Conservation (phyloP, 2,888 invertebrate species). For the Chrysodeixis includens region DNA sequence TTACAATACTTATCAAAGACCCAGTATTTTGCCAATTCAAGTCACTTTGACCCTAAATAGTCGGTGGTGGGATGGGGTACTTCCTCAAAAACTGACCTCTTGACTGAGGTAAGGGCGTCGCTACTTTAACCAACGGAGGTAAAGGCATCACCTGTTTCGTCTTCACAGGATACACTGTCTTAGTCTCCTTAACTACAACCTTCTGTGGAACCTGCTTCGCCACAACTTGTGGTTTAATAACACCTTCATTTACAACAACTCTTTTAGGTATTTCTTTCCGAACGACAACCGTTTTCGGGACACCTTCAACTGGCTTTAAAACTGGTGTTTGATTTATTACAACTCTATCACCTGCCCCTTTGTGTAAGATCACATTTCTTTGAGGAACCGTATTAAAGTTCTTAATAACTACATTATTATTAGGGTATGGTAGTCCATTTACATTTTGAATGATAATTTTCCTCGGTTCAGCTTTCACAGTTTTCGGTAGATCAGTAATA, state of each 20-base stretch:
- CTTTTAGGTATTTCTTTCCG: neutral
- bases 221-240: constrained; percentile 4
- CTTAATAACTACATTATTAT: constrained; percentile 10
- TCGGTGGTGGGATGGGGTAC: constrained; percentile 78
- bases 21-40: neutral
- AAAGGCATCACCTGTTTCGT: neutral
- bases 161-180: neutral
- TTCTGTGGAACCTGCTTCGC: constrained; percentile 16
- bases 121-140: neutral
- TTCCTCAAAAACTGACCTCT: constrained; percentile 73
- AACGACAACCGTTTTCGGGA: neutral
- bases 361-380: constrained; percentile 18
- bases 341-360: constrained; percentile 2
- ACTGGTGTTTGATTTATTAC: neutral
- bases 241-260: neutral
- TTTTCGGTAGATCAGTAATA: constrained; percentile 29
- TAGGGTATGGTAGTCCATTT: constrained; percentile 15
- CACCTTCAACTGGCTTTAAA: neutral
- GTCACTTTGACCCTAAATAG: constrained; percentile 25
- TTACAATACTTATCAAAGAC: neutral
- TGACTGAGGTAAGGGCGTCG: constrained; percentile 45
- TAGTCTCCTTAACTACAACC: constrained; percentile 19
- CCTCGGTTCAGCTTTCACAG: constrained; percentile 18
- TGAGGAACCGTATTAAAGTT: neutral
- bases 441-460: constrained; percentile 22